Base-by-base conservation (phyloP, 1,140 invertebrate genomes). In the Heliconius congener region DNA sequence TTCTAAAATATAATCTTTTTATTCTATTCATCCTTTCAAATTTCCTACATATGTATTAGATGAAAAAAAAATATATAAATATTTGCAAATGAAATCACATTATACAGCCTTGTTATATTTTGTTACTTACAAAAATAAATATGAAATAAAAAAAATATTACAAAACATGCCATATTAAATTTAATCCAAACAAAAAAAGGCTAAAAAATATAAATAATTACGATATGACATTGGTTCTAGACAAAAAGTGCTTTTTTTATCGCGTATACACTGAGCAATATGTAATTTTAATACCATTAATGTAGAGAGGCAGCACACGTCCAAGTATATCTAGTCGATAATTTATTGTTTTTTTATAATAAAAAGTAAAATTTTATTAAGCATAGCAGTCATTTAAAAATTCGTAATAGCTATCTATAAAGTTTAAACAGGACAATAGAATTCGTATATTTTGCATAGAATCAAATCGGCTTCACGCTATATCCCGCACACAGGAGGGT, bases 271-370 rank as follows among this genome's bases (percentile, higher is more conserved):
- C 71, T 77, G 34, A 52, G 78, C 71, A 60, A 71, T 71, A 71
- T 71, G 66, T 71, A 72, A 80, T 76, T 76, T 80, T 80, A 76
- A 76, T 80, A 80, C 73, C 78, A 79, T 79, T 79, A 79, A 75
- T 75, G 73, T 39, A 19, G 46, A 79, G 34, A 71, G 78, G 73
- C 30, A 50, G 42, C 39, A 71, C 75, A 76, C 75, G 66, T 39
- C 23, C 34, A 55, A 55, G 27, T 70, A 74, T 60, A 74, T 46
- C 27, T 34, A 60, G 60, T 71, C 73, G 66, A 55, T 73, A 79
- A 75, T 75, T 72, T 79, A 23, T 72, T 37, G 34, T 16, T 76
- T 76, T 23, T 23, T 76, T 76, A 66, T 66, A 27, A 66, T 4
- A 66, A 66, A 66, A 27, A 66, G n/a, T 57, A 0, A 57, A 23